Evolutionary conservation across 2,888 invertebrate species (phyloP).

Genomic region (Deilephila elpenor): DNA sequence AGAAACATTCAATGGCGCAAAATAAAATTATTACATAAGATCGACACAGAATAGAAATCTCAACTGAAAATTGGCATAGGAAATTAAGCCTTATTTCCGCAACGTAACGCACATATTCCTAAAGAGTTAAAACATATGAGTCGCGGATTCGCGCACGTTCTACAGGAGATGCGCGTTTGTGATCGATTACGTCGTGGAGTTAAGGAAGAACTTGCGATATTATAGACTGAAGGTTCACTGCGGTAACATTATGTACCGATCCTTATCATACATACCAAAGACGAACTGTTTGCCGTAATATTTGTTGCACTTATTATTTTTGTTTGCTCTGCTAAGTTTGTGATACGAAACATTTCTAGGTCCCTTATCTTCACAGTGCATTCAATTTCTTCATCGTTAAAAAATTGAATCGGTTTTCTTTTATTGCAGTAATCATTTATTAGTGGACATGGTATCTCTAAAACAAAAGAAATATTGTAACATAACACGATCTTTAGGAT

Average conservation of each 20-base stretch:
- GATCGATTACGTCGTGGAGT: neutral
- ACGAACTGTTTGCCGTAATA: constrained; percentile 56
- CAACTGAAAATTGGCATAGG: no score
- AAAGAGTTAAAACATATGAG: no score
- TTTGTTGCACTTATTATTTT: constrained; percentile 64
- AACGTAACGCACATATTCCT: no score
- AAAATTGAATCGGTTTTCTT: constrained; percentile 62
- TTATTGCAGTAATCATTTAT: constrained; percentile 68
- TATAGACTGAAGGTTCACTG: no score
- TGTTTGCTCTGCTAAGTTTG: constrained; percentile 58
- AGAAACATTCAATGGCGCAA: constrained; percentile 23
- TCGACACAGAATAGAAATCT: neutral
- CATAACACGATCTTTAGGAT: no score
- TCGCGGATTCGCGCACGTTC: no score
- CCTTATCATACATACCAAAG: constrained; percentile 54
- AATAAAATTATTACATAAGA: neutral
- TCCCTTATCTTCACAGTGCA: constrained; percentile 69
- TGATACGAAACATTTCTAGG: constrained; percentile 69
- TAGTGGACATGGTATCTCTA: constrained; percentile 66
- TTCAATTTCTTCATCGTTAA: constrained; percentile 59
- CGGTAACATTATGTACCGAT: no score
- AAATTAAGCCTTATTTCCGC: no score
- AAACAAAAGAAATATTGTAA: constrained; percentile 40
- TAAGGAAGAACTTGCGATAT: no score
- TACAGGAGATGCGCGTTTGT: no score